These are phyloP conservation scores for Chionomys nivalis DNA, from an alignment of 2,113 vertebrate species.

Conservation along the genomic window DNA sequence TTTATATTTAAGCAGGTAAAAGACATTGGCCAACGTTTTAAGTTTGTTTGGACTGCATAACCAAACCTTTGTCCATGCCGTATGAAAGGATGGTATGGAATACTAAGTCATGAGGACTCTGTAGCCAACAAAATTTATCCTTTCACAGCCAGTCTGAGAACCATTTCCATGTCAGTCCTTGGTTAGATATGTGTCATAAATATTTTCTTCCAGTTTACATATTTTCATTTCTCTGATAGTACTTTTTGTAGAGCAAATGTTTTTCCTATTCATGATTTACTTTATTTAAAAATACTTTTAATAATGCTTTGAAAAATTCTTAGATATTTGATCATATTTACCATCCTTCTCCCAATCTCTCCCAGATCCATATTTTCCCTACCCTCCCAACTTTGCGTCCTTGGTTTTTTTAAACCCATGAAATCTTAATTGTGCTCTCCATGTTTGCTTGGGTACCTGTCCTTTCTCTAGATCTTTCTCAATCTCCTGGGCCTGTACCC, in stretches of 20 bases:
- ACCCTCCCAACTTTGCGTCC: background rate
- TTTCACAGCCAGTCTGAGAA: too few relatives aligned
- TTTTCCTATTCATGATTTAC: background rate
- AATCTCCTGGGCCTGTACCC: background rate
- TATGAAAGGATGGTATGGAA: too few relatives aligned
- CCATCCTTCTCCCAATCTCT: background rate
- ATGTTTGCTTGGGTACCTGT: background rate
- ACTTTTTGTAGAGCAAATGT: background rate
- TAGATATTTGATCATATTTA: background rate
- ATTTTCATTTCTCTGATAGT: conserved; percentile 2
- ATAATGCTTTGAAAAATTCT: background rate
- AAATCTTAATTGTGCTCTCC: background rate
- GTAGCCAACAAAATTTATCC: too few relatives aligned
- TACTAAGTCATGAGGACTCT: too few relatives aligned
- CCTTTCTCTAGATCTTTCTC: background rate
- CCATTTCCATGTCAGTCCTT: background rate
- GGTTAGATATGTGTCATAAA: background rate
- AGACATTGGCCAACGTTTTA: too few relatives aligned
- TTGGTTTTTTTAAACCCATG: background rate
- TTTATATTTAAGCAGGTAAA: too few relatives aligned
- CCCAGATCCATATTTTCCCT: background rate
- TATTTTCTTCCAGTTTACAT: background rate
- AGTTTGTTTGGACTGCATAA: too few relatives aligned
- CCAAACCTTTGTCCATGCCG: too few relatives aligned
- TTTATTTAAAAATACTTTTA: background rate